A percentile compares a stretch with the other conserved stretches of the same genome.
Conservation (phyloP, 2,888 invertebrate species). For the Apeira syringaria region DNA sequence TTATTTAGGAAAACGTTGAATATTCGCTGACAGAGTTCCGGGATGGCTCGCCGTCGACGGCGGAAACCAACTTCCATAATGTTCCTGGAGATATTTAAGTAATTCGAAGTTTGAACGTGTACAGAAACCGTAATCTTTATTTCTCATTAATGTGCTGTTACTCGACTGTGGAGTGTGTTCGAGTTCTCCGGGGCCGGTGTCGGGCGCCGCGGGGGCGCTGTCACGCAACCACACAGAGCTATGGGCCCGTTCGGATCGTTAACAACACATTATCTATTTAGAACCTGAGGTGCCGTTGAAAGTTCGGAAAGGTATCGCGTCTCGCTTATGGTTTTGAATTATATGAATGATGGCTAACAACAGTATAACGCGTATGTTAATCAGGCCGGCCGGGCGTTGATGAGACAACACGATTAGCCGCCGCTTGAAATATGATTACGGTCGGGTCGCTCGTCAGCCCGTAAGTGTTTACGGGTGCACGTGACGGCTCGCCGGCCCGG, state of each 20-base stretch:
- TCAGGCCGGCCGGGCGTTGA: slow-evolving; percentile 50
- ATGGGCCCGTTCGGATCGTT: slow-evolving; percentile 10
- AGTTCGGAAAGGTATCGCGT: no score
- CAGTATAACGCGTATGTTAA: slow-evolving; percentile 49
- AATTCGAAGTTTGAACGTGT: slow-evolving; percentile 21
- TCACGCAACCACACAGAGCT: slow-evolving; percentile 11
- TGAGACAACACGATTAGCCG: slow-evolving; percentile 52
- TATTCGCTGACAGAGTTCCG: slow-evolving; percentile 29
- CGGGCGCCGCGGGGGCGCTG: no score
- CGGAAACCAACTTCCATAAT: slow-evolving; percentile 15
- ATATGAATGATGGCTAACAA: slow-evolving; percentile 43
- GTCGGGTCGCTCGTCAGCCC: slow-evolving; percentile 55
- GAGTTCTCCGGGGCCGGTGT: no score
- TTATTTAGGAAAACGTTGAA: slow-evolving; percentile 29
- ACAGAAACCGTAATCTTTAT: slow-evolving; percentile 20
- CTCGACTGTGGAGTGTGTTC: slow-evolving; percentile 21
- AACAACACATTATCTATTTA: slow-evolving; percentile 19
- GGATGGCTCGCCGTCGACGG: slow-evolving; percentile 16
- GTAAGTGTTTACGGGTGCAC: slow-evolving; percentile 70
- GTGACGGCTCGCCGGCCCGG: slow-evolving; percentile 47
- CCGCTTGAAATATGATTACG: slow-evolving; percentile 67
- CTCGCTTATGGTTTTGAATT: slow-evolving; percentile 43
- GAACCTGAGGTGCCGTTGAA: slow-evolving; percentile 36
- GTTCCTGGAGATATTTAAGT: slow-evolving; percentile 15
- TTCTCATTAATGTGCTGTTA: slow-evolving; percentile 22